Evolutionary conservation across 2,113 vertebrate genomes (phyloP).

Genomic region (Bubo blakistoni): DNA sequence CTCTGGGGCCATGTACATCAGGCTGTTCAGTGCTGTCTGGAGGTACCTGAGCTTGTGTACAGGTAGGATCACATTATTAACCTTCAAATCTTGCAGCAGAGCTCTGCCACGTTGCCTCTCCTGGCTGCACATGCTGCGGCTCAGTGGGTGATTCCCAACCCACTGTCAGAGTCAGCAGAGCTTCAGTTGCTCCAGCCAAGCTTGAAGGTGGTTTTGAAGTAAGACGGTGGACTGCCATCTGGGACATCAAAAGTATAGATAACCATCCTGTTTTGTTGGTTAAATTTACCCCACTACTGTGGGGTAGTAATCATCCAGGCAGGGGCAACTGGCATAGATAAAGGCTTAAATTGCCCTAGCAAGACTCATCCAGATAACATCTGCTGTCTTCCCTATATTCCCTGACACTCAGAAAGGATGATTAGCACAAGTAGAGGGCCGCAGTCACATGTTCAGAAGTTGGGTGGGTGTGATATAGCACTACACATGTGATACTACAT

Average conservation of each 20-base stretch:
- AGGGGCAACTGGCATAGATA: neutral
- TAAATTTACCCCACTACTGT: too few species aligned
- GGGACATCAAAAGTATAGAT: neutral
- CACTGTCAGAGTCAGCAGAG: neutral
- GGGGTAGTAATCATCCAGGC: neutral
- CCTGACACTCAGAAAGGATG: neutral
- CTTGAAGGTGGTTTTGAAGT: neutral
- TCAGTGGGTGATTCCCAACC: neutral
- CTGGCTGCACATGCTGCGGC: fast-evolving
- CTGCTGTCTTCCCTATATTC: neutral
- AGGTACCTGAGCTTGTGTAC: neutral
- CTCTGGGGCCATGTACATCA: fast-evolving
- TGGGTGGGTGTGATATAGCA: neutral
- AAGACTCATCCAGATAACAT: neutral
- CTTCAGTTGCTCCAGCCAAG: neutral
- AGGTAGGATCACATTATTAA: neutral
- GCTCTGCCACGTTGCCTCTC: neutral
- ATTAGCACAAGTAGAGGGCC: neutral
- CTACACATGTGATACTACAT: neutral
- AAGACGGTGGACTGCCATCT: neutral
- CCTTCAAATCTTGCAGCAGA: neutral
- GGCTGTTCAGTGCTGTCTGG: fast-evolving
- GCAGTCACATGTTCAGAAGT: neutral
- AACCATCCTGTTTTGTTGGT: neutral
- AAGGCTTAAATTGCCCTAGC: neutral